These are phyloP conservation scores for Cenopis cana DNA, from an alignment of 2,888 invertebrate species.

Conservation along the genomic window DNA sequence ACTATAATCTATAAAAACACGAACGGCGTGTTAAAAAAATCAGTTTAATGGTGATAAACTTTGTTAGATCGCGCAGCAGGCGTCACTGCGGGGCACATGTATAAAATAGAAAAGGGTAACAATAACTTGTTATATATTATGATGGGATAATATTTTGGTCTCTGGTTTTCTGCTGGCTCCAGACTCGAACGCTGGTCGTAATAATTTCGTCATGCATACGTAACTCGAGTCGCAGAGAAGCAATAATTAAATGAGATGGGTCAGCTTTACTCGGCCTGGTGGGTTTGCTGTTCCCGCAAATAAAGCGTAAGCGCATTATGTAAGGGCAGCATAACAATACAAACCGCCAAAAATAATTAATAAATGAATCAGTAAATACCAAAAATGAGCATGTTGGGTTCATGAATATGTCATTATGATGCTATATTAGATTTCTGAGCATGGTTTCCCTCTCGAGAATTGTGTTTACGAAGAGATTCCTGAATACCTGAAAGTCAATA, in stretches of 20 bases:
- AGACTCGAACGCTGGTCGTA: slow-evolving; percentile 6
- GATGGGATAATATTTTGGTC: slow-evolving; percentile 25
- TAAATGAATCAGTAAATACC: not conserved
- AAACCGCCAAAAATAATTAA: not conserved
- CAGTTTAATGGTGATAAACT: slow-evolving; percentile 20
- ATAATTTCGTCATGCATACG: slow-evolving; percentile 39
- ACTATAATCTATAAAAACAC: slow-evolving; percentile 36
- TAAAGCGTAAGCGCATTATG: slow-evolving; percentile 62
- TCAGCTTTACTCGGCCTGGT: slow-evolving; percentile 69
- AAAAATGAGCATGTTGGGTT: not conserved
- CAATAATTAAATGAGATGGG: slow-evolving; percentile 52
- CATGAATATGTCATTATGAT: not conserved
- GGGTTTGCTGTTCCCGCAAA: slow-evolving; percentile 71
- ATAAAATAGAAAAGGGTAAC: slow-evolving; percentile 35
- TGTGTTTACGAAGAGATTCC: not conserved
- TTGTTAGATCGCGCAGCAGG: slow-evolving; percentile 33
- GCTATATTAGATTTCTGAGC: not conserved
- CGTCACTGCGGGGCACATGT: slow-evolving; percentile 30
- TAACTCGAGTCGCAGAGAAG: slow-evolving; percentile 34
- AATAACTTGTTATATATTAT: slow-evolving; percentile 19
- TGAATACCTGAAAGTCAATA: not conserved
- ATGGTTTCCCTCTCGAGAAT: not conserved
- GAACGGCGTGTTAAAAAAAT: slow-evolving; percentile 31
- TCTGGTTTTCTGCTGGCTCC: slow-evolving; percentile 28
- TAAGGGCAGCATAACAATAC: not conserved